Percentiles rank a stretch among this genome's conserved stretches.
phyloP scores from a whole-genome alignment of 2,888 invertebrate species.

The Leptinotarsa rubiginosa region DNA sequence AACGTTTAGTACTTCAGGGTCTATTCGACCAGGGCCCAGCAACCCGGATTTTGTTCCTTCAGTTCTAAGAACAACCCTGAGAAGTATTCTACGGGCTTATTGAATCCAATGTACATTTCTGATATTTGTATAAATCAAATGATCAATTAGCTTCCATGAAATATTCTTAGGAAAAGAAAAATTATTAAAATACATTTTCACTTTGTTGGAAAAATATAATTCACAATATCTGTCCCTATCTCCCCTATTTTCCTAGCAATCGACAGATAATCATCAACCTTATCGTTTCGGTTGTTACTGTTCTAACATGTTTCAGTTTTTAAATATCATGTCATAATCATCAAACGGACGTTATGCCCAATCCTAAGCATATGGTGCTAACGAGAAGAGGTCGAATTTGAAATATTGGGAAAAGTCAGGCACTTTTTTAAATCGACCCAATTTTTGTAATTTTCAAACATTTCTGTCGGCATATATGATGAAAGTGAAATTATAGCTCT shows the following conservation, averaged over 20 bases:
- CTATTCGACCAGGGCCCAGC: too few relatives aligned
- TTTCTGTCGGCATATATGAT: too few relatives aligned
- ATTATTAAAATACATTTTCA: not conserved
- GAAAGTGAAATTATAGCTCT: too few relatives aligned
- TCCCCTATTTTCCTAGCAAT: not conserved
- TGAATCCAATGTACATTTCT: too few relatives aligned
- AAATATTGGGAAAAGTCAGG: not conserved
- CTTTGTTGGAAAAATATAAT: not conserved
- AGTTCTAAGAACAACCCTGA: too few relatives aligned
- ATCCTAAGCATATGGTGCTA: constrained; percentile 4
- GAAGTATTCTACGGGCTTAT: too few relatives aligned
- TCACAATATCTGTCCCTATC: not conserved
- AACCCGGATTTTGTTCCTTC: too few relatives aligned
- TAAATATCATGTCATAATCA: constrained; percentile 18
- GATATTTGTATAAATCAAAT: too few relatives aligned
- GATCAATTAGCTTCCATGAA: too few relatives aligned
- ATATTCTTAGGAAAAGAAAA: too few relatives aligned
- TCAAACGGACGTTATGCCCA: constrained; percentile 5
- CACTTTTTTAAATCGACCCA: not conserved
- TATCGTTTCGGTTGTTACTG: not conserved
- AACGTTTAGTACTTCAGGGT: too few relatives aligned
- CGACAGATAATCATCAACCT: constrained; percentile 10
- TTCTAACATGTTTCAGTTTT: constrained; percentile 4
- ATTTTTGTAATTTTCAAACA: not conserved
- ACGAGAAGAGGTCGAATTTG: not conserved